Conservation (phyloP, 2,797 vertebrate species). For the Caiman crocodilus region DNA sequence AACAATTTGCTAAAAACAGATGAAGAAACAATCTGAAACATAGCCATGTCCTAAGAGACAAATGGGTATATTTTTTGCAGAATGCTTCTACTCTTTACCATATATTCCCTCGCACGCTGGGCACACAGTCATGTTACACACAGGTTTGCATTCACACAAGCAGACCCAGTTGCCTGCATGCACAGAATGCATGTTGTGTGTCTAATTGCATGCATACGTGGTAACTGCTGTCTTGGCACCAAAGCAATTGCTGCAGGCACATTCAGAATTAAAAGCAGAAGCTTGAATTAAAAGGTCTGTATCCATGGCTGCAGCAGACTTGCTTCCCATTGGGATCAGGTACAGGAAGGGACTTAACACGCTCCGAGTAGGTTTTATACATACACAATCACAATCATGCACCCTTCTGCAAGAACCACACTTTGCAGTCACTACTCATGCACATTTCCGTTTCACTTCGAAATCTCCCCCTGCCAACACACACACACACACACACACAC, state of each 20-base stretch:
- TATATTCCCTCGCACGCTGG: too few species aligned
- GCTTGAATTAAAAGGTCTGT: fast-evolving
- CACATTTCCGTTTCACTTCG: background rate
- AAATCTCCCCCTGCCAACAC: background rate
- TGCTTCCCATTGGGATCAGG: background rate
- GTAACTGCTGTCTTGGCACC: background rate
- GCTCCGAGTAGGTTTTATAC: fast-evolving
- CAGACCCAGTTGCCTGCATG: background rate
- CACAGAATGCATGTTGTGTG: background rate
- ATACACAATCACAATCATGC: background rate
- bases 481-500: too few species aligned
- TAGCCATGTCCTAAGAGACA: too few species aligned
- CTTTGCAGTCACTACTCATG: background rate
- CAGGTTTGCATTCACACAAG: background rate
- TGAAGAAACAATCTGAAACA: background rate
- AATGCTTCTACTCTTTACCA: background rate
- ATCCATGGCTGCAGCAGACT: background rate
- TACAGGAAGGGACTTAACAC: background rate
- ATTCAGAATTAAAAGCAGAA: background rate
- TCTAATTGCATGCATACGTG: background rate
- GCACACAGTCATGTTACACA: background rate
- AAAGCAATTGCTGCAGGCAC: background rate
- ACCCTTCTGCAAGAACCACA: fast-evolving
- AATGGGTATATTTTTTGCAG: background rate
- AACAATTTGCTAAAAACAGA: slow-evolving; percentile 6